Percentiles rank a stretch among this genome's conserved stretches.
Evolutionary conservation across 2,888 invertebrate genomes (phyloP).

Genomic region (Vesta saturnalis): DNA sequence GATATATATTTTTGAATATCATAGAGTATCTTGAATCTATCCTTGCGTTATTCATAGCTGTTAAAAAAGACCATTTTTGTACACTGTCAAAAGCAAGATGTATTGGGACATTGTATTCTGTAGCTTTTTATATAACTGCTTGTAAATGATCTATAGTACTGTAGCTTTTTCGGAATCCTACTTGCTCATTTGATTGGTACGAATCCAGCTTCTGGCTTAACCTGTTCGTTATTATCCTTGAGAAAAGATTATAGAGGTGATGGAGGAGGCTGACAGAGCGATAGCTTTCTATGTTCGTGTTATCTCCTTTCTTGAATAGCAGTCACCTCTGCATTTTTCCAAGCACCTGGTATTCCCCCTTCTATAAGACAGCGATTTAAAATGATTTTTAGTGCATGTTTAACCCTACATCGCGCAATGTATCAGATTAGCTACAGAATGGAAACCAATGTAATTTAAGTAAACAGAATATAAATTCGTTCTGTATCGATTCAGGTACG

Average conservation of each 20-base stretch:
- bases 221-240: background rate
- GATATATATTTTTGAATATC: no score
- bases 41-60: background rate
- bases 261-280: background rate
- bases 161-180: background rate
- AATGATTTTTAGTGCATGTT: background rate
- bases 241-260: background rate
- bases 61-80: background rate
- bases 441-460: no score
- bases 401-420: no score
- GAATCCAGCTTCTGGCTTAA: background rate
- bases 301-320: no score
- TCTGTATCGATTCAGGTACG: no score
- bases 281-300: slow-evolving; percentile 9
- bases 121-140: background rate
- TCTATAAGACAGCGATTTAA: background rate
- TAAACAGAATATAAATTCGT: no score
- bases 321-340: no score
- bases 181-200: background rate
- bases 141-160: background rate
- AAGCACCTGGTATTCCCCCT: background rate
- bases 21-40: background rate
- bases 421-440: no score
- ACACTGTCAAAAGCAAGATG: background rate
- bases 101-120: background rate